phyloP scores from a whole-genome alignment of 2,797 vertebrate species.

The Sebastolobus altivelis region DNA sequence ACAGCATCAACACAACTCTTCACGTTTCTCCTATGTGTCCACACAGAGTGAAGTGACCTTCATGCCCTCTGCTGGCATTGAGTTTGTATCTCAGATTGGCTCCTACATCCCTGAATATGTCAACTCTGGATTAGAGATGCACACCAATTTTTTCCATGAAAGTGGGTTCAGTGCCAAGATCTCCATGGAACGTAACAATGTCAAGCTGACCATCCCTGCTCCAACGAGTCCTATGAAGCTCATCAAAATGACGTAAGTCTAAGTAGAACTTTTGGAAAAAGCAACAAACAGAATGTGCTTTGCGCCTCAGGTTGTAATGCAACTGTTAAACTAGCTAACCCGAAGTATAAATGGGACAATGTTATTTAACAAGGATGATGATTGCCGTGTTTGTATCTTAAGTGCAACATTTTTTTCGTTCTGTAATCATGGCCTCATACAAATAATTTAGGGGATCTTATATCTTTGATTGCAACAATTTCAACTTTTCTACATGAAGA shows the following conservation, averaged over 20 bases:
- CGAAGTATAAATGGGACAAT: background rate
- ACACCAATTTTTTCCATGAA: constrained; percentile 92
- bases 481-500: background rate
- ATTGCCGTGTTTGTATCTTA: background rate
- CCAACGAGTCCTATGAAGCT: constrained; percentile 86
- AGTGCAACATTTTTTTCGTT: background rate
- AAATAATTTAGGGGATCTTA: background rate
- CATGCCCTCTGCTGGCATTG: constrained; percentile 91
- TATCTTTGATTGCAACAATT: background rate
- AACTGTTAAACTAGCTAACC: background rate
- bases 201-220: constrained; percentile 90
- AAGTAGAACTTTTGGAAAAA: background rate
- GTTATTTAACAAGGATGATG: background rate
- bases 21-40: constrained; percentile 5
- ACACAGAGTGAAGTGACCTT: constrained; percentile 80
- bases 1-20: background rate
- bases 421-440: background rate
- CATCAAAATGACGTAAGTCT: constrained; percentile 88
- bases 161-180: constrained; percentile 88
- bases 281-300: background rate
- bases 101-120: constrained; percentile 90
- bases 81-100: constrained; percentile 91
- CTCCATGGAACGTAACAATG: constrained; percentile 78
- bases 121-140: constrained; percentile 89
- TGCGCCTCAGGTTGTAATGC: background rate